Percentiles rank a stretch among this genome's conserved stretches.
Evolutionary conservation across 1,140 invertebrate species (phyloP).

Genomic region (Drosophila watanabei): DNA sequence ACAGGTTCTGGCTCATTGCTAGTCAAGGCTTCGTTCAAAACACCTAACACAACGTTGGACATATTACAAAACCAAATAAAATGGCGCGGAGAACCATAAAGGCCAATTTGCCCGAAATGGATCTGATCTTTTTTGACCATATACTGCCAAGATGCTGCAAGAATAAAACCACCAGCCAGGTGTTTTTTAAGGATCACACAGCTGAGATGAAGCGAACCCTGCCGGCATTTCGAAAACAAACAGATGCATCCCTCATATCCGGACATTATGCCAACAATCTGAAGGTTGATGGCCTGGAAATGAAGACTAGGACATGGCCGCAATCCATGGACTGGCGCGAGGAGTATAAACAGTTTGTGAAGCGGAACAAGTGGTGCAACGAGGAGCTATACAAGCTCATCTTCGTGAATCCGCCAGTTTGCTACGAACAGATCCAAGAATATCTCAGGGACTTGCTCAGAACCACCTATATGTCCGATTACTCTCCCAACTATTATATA

Average conservation of each 20-base stretch:
- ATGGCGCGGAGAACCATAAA: conserved; percentile 23
- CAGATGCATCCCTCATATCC: conserved; percentile 51
- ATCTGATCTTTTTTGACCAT: conserved; percentile 36
- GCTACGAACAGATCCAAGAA: conserved; percentile 32
- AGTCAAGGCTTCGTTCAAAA: background rate
- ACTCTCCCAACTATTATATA: conserved; percentile 51
- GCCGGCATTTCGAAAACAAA: conserved; percentile 30
- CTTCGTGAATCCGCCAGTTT: conserved; percentile 56
- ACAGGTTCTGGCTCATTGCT: too few relatives aligned
- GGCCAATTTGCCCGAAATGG: conserved; percentile 11
- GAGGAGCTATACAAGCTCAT: conserved; percentile 63
- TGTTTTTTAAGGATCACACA: conserved; percentile 23
- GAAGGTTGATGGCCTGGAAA: conserved; percentile 37
- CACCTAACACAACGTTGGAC: background rate
- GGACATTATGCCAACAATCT: conserved; percentile 66
- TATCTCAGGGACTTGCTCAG: conserved; percentile 50
- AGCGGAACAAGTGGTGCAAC: conserved; percentile 67
- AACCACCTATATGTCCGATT: conserved; percentile 60
- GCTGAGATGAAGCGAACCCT: conserved; percentile 1
- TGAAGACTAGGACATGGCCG: conserved; percentile 60
- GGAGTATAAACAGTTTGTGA: conserved; percentile 62
- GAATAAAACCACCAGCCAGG: conserved; percentile 29
- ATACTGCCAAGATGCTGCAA: conserved; percentile 39
- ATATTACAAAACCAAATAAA: background rate
- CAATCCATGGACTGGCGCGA: conserved; percentile 67